phyloP scores from a whole-genome alignment of 2,797 vertebrate genomes.

The Neopelma chrysocephalum region DNA sequence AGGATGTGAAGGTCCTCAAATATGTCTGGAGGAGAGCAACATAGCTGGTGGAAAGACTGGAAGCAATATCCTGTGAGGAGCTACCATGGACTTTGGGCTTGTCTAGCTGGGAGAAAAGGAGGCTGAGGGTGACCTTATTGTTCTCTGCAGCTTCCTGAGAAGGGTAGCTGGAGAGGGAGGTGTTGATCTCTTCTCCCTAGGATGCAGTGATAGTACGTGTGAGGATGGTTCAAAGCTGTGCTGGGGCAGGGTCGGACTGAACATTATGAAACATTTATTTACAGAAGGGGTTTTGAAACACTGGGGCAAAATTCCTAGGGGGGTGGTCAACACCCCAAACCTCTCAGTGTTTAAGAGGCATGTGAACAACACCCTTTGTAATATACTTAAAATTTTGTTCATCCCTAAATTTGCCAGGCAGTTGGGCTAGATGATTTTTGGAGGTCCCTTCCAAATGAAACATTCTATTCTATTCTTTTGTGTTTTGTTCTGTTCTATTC shows the following conservation, averaged over 20 bases:
- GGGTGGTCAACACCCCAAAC: fast-evolving
- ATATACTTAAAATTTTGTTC: not conserved
- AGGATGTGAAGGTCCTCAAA: not conserved
- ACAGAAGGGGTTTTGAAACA: not conserved
- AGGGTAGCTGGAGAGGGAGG: not conserved
- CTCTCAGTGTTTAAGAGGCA: not conserved
- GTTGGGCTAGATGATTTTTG: not conserved
- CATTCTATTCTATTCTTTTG: not conserved
- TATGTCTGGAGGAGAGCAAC: not conserved
- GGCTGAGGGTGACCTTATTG: not conserved
- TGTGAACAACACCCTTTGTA: not conserved
- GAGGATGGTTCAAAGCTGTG: not conserved
- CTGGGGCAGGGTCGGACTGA: not conserved
- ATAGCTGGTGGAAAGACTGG: not conserved
- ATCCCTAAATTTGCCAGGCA: not conserved
- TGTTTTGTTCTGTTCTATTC: not conserved
- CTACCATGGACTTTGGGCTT: not conserved
- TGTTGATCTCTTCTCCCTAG: not conserved
- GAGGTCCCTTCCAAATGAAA: not conserved
- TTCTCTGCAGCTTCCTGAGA: not conserved
- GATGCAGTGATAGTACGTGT: fast-evolving
- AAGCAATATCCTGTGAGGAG: not conserved
- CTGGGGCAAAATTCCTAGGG: not conserved
- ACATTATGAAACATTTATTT: not conserved
- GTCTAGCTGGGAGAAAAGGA: not conserved